Evolutionary conservation across 2,113 vertebrate species (phyloP).

Genomic region (Upupa epops): DNA sequence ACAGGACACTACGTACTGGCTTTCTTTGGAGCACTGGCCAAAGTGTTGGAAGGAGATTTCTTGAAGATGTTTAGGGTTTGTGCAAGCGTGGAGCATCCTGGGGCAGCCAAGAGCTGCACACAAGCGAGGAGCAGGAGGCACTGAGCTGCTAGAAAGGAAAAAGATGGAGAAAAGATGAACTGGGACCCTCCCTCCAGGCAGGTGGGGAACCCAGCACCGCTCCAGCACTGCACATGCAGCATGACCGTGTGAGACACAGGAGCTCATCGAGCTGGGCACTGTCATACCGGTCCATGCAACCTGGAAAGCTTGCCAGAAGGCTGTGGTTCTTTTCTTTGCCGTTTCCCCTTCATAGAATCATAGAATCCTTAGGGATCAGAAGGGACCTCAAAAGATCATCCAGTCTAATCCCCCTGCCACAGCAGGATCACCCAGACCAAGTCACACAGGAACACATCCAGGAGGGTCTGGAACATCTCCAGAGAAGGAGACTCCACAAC

Average conservation of each 20-base stretch:
- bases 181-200: not conserved
- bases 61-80: not conserved
- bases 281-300: not conserved
- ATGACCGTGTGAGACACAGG: rapidly evolving
- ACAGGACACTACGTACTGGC: not conserved
- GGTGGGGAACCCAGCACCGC: rapidly evolving
- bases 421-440: too few species aligned
- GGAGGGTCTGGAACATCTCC: too few species aligned
- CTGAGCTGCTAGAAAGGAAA: not conserved
- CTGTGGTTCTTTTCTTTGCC: not conserved
- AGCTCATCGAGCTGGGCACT: not conserved
- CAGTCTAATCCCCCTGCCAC: too few species aligned
- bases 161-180: constrained; percentile 1
- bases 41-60: not conserved
- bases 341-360: too few species aligned
- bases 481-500: too few species aligned
- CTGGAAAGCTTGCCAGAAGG: not conserved
- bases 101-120: not conserved
- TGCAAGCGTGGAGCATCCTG: not conserved
- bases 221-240: not conserved
- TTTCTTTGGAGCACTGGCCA: not conserved
- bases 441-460: too few species aligned
- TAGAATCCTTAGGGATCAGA: too few species aligned
- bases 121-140: constrained; percentile 14
- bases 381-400: too few species aligned